Conservation (phyloP, 2,113 vertebrate genomes). For the Dromas ardeola region DNA sequence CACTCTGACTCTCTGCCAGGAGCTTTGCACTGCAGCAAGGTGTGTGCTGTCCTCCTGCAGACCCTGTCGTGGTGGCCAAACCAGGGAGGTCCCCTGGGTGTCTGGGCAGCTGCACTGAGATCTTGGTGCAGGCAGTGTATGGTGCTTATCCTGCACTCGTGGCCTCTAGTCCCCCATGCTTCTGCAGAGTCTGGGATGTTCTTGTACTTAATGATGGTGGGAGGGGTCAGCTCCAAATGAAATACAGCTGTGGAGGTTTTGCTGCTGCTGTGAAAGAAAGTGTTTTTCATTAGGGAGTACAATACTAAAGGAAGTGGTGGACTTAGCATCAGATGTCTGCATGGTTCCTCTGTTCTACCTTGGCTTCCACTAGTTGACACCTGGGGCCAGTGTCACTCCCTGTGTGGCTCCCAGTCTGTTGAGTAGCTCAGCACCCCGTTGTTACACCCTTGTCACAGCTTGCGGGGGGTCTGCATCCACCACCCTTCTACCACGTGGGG, state of each 20-base stretch:
- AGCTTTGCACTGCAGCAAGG: not conserved
- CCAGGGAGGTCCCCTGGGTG: not conserved
- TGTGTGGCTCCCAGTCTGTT: accelerated
- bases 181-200: not conserved
- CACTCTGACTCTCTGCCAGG: not conserved
- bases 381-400: not conserved
- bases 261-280: not conserved
- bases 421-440: not conserved
- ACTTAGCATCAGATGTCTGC: not conserved
- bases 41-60: not conserved
- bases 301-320: not conserved
- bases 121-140: accelerated
- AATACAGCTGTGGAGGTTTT: not conserved
- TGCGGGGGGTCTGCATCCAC: not conserved
- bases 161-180: not conserved
- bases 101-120: accelerated
- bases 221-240: not conserved
- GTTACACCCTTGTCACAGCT: not conserved
- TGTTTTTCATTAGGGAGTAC: not conserved
- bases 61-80: accelerated
- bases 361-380: not conserved
- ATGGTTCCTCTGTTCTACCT: not conserved
- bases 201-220: not conserved
- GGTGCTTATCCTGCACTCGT: accelerated
- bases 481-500: too few species aligned